Base-by-base conservation (phyloP, 1,140 invertebrate genomes). In the Limonius californicus region DNA sequence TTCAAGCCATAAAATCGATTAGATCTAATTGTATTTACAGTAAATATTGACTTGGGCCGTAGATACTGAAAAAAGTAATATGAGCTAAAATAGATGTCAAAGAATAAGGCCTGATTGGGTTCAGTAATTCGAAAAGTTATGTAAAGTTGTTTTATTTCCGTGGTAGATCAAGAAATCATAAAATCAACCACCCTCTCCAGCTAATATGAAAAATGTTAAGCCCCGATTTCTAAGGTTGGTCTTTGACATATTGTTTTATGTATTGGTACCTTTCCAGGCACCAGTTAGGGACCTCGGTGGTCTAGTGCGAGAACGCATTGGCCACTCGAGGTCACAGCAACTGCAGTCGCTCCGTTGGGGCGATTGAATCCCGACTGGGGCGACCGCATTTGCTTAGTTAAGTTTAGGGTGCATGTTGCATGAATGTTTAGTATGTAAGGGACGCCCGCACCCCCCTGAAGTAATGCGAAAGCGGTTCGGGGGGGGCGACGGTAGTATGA, bases 81-180 rank as follows among this genome's bases (percentile, higher is more conserved):
- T 42, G 18, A 55, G 4, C 50, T 54, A 61, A 64, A 61, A 11
- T 23, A 60, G 61, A 55, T 64, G 45, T 23, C 27, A 32, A 32
- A 60, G 43, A 54, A 35, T 55, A 20, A 21, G 11, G 1, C 27
- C 4, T 32, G 4, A 11, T 32, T 32, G 4, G 27, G 27, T 32
- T 32, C 27, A 11, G 27, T 32, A 32, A 11, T 32, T 11, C 27
- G 27, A 32, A 32, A 32, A 32, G 4, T 32, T 11, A 32, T 32
- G 27, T 32, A 32, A 32, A 32, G 4, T 6, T 4, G 27, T 12
- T 30, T 16, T 16, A 16, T 20, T 54, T 60, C 47, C 3, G 58
- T 60, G 1, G 58, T 32, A 54, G 19, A 60, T 60, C 7, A 60
- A 20, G 30, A 60, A 60, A 27, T 60, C 58, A 60, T 32, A 32